Evolutionary conservation across 1,140 invertebrate species (phyloP).

Genomic region (Lutraria rhynchaena): DNA sequence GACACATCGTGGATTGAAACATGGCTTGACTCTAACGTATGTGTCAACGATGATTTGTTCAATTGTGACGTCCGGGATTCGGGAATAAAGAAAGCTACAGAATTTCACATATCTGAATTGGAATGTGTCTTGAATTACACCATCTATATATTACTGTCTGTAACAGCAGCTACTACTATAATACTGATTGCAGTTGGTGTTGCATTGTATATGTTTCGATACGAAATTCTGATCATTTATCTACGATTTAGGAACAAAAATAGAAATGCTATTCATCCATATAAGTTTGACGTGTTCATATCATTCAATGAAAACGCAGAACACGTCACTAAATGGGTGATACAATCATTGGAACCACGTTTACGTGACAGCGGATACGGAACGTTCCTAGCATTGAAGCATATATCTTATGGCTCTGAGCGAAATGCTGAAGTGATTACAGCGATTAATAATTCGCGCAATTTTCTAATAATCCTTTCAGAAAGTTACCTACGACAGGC

Average conservation of each 20-base stretch:
- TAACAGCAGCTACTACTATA: not conserved
- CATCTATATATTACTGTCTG: not conserved
- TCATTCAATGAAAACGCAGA: conserved; percentile 33
- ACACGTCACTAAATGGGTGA: conserved; percentile 14
- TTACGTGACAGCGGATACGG: not conserved
- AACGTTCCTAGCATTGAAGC: conserved; percentile 13
- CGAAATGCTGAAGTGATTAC: conserved; percentile 6
- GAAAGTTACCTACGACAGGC: conserved; percentile 20
- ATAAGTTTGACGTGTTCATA: conserved; percentile 23
- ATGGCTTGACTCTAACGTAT: conserved; percentile 17
- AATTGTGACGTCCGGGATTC: not conserved
- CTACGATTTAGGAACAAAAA: not conserved
- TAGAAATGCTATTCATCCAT: not conserved
- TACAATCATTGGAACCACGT: not conserved
- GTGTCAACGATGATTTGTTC: not conserved
- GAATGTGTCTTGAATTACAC: not conserved
- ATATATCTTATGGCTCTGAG: conserved; percentile 20
- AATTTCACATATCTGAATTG: not conserved
- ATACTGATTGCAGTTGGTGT: not conserved
- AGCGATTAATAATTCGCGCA: not conserved
- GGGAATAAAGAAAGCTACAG: not conserved
- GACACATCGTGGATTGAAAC: conserved; percentile 19
- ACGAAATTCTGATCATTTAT: conserved; percentile 44
- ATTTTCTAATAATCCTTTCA: conserved; percentile 25
- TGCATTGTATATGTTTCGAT: conserved; percentile 18